Percentiles rank a stretch among this genome's conserved stretches.
phyloP scores from a whole-genome alignment of 2,797 vertebrate genomes.

The Percopsis omiscomaycus region DNA sequence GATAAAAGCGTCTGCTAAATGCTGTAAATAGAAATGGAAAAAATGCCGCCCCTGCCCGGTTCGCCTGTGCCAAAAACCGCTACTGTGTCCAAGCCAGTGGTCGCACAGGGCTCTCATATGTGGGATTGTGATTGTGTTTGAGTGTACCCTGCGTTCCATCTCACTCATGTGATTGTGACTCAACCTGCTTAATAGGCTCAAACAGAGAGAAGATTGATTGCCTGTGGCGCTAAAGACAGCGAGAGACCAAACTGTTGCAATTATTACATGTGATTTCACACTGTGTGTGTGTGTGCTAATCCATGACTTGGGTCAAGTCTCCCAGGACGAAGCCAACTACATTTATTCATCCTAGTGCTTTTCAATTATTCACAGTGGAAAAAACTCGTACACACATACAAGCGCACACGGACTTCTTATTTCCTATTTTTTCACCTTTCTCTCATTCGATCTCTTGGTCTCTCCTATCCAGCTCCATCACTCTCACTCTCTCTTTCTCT shows the following conservation, averaged over 20 bases:
- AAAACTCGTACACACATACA: slow-evolving; percentile 27
- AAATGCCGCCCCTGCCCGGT: too few species aligned
- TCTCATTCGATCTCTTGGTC: too few species aligned
- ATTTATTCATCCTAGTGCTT: slow-evolving; percentile 67
- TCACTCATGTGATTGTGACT: too few species aligned
- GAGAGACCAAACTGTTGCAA: slow-evolving; percentile 24
- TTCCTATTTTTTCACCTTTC: slow-evolving; percentile 10
- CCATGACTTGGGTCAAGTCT: slow-evolving; percentile 63
- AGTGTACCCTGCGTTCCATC: too few species aligned
- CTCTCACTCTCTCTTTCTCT: slow-evolving; percentile 4
- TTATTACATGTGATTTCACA: slow-evolving; percentile 50
- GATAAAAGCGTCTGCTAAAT: too few species aligned
- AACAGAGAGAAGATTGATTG: slow-evolving; percentile 5
- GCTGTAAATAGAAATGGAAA: too few species aligned
- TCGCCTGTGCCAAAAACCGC: too few species aligned
- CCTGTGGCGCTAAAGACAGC: too few species aligned
- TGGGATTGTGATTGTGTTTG: too few species aligned
- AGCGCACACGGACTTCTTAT: slow-evolving; percentile 12
- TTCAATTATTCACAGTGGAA: slow-evolving; percentile 79
- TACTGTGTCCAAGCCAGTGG: too few species aligned
- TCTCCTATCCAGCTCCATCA: not conserved
- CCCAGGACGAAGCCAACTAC: slow-evolving; percentile 61
- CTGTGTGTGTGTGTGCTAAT: slow-evolving; percentile 42
- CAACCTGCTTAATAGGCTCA: slow-evolving; percentile 2
- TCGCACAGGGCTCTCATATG: too few species aligned